Evolutionary conservation across 2,797 vertebrate species (phyloP), one percentile per base, ranked within the genome.

Genomic region (Bradypus variegatus): DNA sequence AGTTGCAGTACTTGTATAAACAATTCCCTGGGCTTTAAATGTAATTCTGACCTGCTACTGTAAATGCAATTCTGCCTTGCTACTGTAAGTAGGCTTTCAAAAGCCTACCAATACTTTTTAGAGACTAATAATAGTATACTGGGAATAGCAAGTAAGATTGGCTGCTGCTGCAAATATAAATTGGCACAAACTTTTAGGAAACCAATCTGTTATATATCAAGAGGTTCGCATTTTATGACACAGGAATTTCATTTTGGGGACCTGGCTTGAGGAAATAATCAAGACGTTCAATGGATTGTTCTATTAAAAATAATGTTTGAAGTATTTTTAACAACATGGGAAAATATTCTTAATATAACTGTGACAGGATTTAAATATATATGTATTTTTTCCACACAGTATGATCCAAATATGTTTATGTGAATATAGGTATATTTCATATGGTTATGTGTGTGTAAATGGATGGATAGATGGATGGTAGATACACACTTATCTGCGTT

Each of bases 261-360:
- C 53, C 16, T 76, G 38, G 4, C n/a, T 41, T 94, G 8, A 92
- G 33, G 23, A 90, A 94, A 62, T 41, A 94, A 31, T 50, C 19
- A 75, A 83, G 9, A 84, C 21, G 87, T 33, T 48, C 12, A 80
- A 14, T 36, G 48, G 27, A 62, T 14, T 41, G 11, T 78, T 85
- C 31, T 84, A 77, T 21, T 89, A 87, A 92, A 86, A 86, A 67
- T 25, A 86, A 23, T 65, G 23, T 88, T 53, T 60, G 25, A 76
- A 78, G 65, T 83, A 91, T 45, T 84, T 90, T 81, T 88, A 89
- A 80, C 19, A 77, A 67, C 69, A 65, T 70, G 13, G n/a, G 80
- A 86, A 86, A 79, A 79, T 83, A 41, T 31, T 89, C n/a, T 89
- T 79, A 80, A 84, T 87, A 78, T n/a, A 93, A 50, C 79, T 53